Percentiles rank a stretch among this genome's conserved stretches.
These are phyloP conservation scores for human DNA, from an alignment of 2,113 vertebrate species.

Conservation along the genomic window GRCh38 chr5:148228501-148229000, in stretches of 20 bases:
- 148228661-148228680: background rate
- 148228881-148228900: background rate
- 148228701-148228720: background rate
- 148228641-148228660: background rate
- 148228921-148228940: slow-evolving; percentile 28
- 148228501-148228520: background rate
- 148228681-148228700: background rate
- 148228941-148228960: slow-evolving; percentile 36
- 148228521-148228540: background rate
- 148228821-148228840: background rate
- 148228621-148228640: background rate
- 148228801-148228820: background rate
- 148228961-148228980: background rate
- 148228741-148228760: background rate
- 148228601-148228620: too few relatives aligned
- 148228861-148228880: background rate
- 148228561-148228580: background rate
- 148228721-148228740: background rate
- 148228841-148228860: background rate
- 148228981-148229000: background rate
- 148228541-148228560: background rate
- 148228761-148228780: slow-evolving; percentile 16
- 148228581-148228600: background rate
- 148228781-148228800: slow-evolving; percentile 37
- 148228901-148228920: background rate